Evolutionary conservation across 2,113 vertebrate genomes (phyloP).

Genomic region (Butorides virescens): DNA sequence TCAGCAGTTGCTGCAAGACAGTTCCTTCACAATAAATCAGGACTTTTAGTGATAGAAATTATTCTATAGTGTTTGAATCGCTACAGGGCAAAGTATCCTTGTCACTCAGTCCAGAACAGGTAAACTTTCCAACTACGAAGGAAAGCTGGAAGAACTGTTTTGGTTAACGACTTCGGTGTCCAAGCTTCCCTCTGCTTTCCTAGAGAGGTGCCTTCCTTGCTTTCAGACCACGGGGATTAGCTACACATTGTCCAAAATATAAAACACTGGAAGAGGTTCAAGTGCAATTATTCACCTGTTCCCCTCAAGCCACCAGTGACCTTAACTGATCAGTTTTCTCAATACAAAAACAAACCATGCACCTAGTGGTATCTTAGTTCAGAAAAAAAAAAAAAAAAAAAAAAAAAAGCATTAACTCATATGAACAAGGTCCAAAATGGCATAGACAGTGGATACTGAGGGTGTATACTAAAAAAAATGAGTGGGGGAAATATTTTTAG

Average conservation of each 20-base stretch:
- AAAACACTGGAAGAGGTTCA: neutral
- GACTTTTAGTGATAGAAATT: neutral
- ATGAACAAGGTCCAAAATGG: neutral
- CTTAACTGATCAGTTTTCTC: neutral
- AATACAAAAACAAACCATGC: neutral
- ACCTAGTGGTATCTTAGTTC: neutral
- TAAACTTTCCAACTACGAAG: neutral
- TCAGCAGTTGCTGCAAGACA: neutral
- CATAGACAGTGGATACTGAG: neutral
- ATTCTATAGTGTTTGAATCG: neutral
- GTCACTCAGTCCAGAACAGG: neutral
- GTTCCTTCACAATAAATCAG: neutral
- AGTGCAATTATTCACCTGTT: neutral
- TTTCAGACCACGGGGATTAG: neutral
- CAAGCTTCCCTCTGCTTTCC: neutral
- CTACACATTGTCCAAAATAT: neutral
- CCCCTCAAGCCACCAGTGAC: neutral
- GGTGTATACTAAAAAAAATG: neutral
- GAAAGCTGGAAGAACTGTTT: neutral
- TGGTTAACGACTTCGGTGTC: neutral
- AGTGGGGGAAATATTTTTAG: neutral
- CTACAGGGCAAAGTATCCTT: neutral
- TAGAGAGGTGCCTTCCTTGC: neutral
- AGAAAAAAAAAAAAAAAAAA: neutral
- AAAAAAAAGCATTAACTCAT: neutral